Percentiles rank a stretch among this genome's conserved stretches.
phyloP scores from a whole-genome alignment of 2,888 invertebrate genomes.

The Yponomeuta sedellus region DNA sequence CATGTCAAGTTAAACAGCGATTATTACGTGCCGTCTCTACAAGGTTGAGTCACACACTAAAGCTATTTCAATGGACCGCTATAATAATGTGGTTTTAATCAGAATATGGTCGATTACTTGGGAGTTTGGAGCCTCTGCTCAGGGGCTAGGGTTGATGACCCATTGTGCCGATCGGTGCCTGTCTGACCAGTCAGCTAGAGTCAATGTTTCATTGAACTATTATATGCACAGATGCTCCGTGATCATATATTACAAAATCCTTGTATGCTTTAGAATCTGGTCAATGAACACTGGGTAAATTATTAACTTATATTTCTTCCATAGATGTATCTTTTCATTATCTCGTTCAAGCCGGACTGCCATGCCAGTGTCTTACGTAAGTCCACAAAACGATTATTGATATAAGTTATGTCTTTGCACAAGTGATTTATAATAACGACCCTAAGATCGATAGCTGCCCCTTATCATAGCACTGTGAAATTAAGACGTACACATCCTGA shows the following conservation, averaged over 20 bases:
- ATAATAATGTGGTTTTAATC: constrained; percentile 37
- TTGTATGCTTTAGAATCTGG: neutral
- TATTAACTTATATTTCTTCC: neutral
- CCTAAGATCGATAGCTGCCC: constrained; percentile 18
- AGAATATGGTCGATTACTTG: constrained; percentile 23
- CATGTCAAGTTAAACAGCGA: constrained; percentile 20
- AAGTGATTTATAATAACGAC: neutral
- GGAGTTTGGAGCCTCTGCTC: constrained; percentile 9
- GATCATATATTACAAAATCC: constrained; percentile 25
- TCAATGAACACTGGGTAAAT: neutral
- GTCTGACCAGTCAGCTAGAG: neutral
- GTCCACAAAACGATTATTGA: neutral
- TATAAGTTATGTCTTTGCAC: neutral
- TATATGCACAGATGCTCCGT: constrained; percentile 33
- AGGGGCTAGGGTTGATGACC: constrained; percentile 37
- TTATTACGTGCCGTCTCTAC: constrained; percentile 50
- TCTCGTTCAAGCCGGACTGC: neutral
- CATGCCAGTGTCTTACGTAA: neutral
- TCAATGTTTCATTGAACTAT: constrained; percentile 2
- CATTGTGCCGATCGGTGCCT: neutral
- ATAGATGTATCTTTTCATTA: neutral
- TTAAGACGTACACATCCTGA: constrained; percentile 60
- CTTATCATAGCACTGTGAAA: constrained; percentile 40
- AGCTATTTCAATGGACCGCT: constrained; percentile 41
- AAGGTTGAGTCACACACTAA: constrained; percentile 52